A percentile compares a stretch with the other conserved stretches of the same genome.
Evolutionary conservation across 1,140 invertebrate species (phyloP).

Genomic region (Drosophila ironensis): DNA sequence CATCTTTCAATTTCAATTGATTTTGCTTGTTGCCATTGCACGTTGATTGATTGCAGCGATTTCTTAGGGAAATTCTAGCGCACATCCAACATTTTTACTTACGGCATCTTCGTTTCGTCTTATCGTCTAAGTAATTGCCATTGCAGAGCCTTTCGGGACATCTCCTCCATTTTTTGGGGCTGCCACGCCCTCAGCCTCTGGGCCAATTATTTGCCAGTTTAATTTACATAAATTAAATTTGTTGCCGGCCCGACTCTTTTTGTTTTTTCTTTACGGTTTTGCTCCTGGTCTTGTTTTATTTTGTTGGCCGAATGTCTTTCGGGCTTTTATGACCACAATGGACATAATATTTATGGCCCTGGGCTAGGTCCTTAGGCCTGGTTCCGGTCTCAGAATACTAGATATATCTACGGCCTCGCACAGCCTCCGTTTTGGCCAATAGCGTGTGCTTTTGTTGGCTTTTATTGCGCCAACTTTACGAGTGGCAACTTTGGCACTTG

Average conservation of each 20-base stretch:
- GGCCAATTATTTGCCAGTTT: slow-evolving; percentile 66
- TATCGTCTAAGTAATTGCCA: slow-evolving; percentile 73
- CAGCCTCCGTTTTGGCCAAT: slow-evolving; percentile 7
- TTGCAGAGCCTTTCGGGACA: slow-evolving; percentile 14
- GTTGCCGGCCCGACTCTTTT: slow-evolving; percentile 23
- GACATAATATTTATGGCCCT: slow-evolving; percentile 55
- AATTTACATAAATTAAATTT: slow-evolving; percentile 72
- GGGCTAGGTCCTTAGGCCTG: slow-evolving; percentile 22
- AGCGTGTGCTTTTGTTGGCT: slow-evolving; percentile 26
- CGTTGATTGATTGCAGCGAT: slow-evolving; percentile 74
- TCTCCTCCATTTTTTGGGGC: background rate
- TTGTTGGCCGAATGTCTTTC: slow-evolving; percentile 29
- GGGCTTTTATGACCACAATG: slow-evolving; percentile 58
- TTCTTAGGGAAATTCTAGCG: slow-evolving; percentile 71
- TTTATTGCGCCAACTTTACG: slow-evolving; percentile 61
- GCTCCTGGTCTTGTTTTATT: slow-evolving; percentile 17
- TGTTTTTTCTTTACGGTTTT: background rate
- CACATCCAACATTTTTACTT: slow-evolving; percentile 40
- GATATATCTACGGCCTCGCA: background rate
- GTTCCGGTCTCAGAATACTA: background rate
- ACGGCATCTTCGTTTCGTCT: slow-evolving; percentile 41
- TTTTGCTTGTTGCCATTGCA: slow-evolving; percentile 76
- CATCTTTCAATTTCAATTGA: slow-evolving; percentile 80
- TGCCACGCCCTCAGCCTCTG: background rate
- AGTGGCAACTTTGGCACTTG: slow-evolving; percentile 61